Base-by-base conservation (phyloP, 2,888 invertebrate species). In the Aphodius granarius region DNA sequence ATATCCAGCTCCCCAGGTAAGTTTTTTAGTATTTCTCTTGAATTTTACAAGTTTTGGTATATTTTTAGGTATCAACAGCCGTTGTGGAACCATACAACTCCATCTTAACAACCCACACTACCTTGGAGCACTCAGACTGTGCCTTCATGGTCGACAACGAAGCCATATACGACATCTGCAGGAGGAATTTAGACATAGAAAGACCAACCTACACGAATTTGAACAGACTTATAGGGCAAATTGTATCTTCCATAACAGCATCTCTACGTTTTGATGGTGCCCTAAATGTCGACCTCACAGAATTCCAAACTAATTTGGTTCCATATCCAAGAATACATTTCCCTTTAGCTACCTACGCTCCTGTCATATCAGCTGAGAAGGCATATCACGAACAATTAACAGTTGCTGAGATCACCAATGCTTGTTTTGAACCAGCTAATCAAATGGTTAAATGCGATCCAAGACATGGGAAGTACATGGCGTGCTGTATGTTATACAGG, bases 271-370 rank as follows among this genome's bases (percentile, higher is more conserved):
- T 97, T 88, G 96, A 95, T 87, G 96, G 96, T 81, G 96, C 96
- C 13, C 91, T 97, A 77, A 97, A 97, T 88, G 97, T 97, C 75
- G 97, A 97, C 88, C 90, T 97, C 80, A 97, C 96, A 21, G 97
- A 97, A 89, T 97, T 97, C 91, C 97, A 97, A 89, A 96, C 96
- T 77, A 95, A 95, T 88, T 88, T 96, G 89, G 96, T 97, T 82
- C 97, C 97, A 73, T 97, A 97, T 88, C 97, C 97, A 3, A 92
- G 97, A 83, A 97, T 97, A 84, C 97, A 97, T 86, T 97, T 97
- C 91, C 97, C 97, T 9, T 89, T 97, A 82, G 95, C 94, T 79
- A 94, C 97, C 2, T 97, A 97, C 86, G 96, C 96, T 18, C 97
- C 96, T 15, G 95, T 97, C 81, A 96, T 97, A 86, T 95, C 96